Evolutionary conservation across 2,113 vertebrate genomes (phyloP), one percentile per base, ranked within the genome.

Genomic region (Peucedramus taeniatus): DNA sequence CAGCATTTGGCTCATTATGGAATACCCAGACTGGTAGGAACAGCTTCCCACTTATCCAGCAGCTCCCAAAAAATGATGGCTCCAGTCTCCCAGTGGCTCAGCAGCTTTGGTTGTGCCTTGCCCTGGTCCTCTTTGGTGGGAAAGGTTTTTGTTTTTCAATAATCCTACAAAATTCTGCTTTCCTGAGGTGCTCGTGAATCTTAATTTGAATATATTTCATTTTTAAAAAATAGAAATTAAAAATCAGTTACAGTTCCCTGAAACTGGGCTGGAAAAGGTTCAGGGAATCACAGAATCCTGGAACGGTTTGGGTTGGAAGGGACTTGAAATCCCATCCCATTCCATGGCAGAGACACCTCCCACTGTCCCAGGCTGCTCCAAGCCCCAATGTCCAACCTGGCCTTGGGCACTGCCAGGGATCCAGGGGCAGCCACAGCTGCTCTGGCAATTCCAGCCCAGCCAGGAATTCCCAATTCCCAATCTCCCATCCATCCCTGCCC

Each of bases 1-100:
- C 9, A 27, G 10, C 12, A 13, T 0, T n/a, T 9, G 22, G 56
- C 6, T 72, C 40, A 14, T 33, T 23, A 24, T 1, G 6, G 63
- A 42, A 13, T 12, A 56, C 11, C 33, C 80, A 15, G 20, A 56
- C 20, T 31, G 33, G 16, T 0, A 28, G 28, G 10, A 61, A 40
- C 1, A 0, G 13, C 40, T 70, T 84, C 33, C 42, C 18, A 28
- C 39, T 83, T 39, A 16, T 35, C 28, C 61, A 82, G 66, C 20
- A 83, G 39, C 24, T 84, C 54, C 69, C 2, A 5, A 31, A 37
- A n/a, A 64, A 20, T 0, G 8, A 27, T 11, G 26, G 30, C 27
- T 76, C 61, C 27, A 3, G 2, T 15, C 23, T 69, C 30, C 15
- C 39, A 27, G 8, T 6, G 49, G 27, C 35, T 63, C 72, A 22